phyloP scores from a whole-genome alignment of 30 jellyfish, hydroid and myxozoan species.

The Hydractinia echinata region DNA sequence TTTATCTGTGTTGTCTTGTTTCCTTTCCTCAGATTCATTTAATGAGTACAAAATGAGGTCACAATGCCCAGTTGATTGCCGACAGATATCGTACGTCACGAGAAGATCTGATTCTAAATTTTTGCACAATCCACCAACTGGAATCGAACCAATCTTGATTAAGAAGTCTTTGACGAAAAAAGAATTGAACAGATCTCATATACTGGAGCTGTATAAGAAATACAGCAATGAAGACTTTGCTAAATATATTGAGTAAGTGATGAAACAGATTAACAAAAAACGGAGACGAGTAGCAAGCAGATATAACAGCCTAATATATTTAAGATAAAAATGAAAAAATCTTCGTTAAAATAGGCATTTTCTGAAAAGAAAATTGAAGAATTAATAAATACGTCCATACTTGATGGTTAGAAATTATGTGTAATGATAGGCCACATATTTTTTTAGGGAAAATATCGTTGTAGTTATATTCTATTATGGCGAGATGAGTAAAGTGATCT shows the following conservation, averaged over 20 bases:
- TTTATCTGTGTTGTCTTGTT: neutral
- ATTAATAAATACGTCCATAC: too few species aligned
- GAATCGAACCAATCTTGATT: neutral
- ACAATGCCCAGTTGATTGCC: neutral
- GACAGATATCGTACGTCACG: neutral
- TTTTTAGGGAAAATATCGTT: slow-evolving; percentile 27
- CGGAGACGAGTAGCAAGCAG: neutral
- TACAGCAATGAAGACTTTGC: neutral
- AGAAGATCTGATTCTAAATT: slow-evolving; percentile 13
- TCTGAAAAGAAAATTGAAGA: too few species aligned
- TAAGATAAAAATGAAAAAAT: neutral
- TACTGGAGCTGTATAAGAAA: neutral
- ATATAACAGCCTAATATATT: neutral
- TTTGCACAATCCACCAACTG: slow-evolving; percentile 24
- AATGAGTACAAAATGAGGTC: slow-evolving; percentile 1
- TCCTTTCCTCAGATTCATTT: neutral
- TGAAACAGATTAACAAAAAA: neutral
- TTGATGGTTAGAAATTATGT: neutral
- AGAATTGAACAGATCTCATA: neutral
- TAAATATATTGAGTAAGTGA: slow-evolving; percentile 8
- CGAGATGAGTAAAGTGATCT: slow-evolving; percentile 15
- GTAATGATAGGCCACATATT: neutral
- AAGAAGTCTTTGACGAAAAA: neutral
- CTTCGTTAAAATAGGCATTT: too few species aligned
- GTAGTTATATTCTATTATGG: slow-evolving; percentile 28